A percentile compares a stretch with the other conserved stretches of the same genome.
Conservation (phyloP, 2,113 vertebrate species). For the Lucifuga dentata region DNA sequence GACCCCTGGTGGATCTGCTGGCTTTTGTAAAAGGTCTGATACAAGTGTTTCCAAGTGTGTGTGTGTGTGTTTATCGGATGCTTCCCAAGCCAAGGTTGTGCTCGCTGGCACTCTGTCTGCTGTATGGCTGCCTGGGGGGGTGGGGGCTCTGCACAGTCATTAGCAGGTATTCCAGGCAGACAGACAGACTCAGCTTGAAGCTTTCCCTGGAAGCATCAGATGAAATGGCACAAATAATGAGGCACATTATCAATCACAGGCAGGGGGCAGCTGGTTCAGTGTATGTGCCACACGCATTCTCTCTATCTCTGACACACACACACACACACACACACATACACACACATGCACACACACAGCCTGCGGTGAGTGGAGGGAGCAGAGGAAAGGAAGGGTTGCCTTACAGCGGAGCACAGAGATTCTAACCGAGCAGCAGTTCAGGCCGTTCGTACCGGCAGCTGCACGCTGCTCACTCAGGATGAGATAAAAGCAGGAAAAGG, state of each 20-base stretch:
- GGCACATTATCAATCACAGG: slow-evolving; percentile 76
- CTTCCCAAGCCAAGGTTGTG: slow-evolving; percentile 26
- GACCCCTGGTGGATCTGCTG: not conserved
- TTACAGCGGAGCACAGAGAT: slow-evolving; percentile 46
- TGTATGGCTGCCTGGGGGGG: not conserved
- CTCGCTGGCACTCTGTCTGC: slow-evolving; percentile 1
- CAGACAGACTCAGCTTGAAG: slow-evolving; percentile 70
- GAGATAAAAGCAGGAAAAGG: slow-evolving; percentile 26
- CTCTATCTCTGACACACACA: slow-evolving; percentile 7
- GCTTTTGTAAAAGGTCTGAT: slow-evolving; percentile 1
- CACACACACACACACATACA: not conserved
- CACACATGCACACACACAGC: slow-evolving; percentile 10
- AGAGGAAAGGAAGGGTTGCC: slow-evolving; percentile 18
- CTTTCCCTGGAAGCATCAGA: slow-evolving; percentile 67
- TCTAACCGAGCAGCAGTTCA: slow-evolving; percentile 42
- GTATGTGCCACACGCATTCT: slow-evolving; percentile 6
- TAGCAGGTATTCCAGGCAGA: slow-evolving; percentile 74
- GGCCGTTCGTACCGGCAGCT: slow-evolving; percentile 23
- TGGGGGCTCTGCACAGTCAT: slow-evolving; percentile 13
- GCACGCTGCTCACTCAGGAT: slow-evolving; percentile 22
- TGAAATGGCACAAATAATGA: slow-evolving; percentile 79
- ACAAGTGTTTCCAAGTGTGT: slow-evolving; percentile 5
- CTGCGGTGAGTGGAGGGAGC: slow-evolving; percentile 28
- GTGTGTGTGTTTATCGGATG: slow-evolving; percentile 4
- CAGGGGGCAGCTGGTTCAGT: slow-evolving; percentile 59